These are phyloP conservation scores for Chlorops oryzae DNA, from an alignment of 1,140 invertebrate genomes.

Conservation along the genomic window DNA sequence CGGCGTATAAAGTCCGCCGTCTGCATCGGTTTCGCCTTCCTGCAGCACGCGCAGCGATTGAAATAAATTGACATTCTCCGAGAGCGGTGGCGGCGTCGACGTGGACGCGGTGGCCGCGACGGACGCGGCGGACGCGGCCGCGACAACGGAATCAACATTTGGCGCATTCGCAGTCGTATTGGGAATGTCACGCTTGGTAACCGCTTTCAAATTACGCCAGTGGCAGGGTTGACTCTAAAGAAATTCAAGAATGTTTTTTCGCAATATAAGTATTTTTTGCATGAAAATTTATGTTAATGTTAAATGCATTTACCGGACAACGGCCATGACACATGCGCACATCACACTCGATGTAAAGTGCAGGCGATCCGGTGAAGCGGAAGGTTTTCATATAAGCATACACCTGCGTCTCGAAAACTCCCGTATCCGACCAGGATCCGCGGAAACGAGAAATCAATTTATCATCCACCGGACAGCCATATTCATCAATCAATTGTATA, in stretches of 20 bases:
- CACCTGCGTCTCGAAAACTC: constrained; percentile 87
- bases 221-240: constrained; percentile 83
- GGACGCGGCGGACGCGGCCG: constrained; percentile 1
- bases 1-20: constrained; percentile 40
- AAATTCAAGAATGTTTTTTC: constrained; percentile 1
- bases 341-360: constrained; percentile 90
- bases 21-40: constrained; percentile 71
- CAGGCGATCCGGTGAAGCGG: constrained; percentile 86
- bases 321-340: constrained; percentile 91
- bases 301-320: constrained; percentile 68
- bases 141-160: constrained; percentile 19
- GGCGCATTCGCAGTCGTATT: constrained; percentile 34
- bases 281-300: not conserved
- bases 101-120: constrained; percentile 19
- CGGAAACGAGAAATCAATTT: constrained; percentile 87
- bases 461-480: constrained; percentile 89
- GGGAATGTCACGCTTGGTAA: constrained; percentile 58
- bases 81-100: constrained; percentile 47
- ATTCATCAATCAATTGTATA: constrained; percentile 88
- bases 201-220: constrained; percentile 80
- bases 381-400: constrained; percentile 95
- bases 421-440: constrained; percentile 84
- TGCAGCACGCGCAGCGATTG: constrained; percentile 81
- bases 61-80: constrained; percentile 84
- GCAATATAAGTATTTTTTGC: not conserved